phyloP scores from a whole-genome alignment of 1,140 invertebrate species.

The Heliconius congener region DNA sequence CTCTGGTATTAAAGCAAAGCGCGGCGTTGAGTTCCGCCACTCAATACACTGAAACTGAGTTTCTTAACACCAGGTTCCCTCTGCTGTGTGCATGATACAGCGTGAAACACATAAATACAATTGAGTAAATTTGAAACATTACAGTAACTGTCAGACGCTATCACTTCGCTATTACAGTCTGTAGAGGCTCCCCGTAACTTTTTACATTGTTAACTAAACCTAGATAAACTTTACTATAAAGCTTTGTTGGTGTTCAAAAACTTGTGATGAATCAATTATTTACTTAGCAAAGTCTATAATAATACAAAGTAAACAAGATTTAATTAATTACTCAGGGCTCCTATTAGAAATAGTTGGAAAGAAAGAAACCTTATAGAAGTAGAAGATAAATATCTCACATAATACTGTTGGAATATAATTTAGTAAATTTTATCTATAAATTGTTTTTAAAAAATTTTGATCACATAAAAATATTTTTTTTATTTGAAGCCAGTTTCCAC shows the following conservation, averaged over 20 bases:
- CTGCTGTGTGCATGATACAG: no score
- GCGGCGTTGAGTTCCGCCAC: no score
- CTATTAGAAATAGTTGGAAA: background rate
- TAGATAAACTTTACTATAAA: slow-evolving; percentile 12
- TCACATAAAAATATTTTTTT: no score
- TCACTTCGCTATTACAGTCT: background rate
- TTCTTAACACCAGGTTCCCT: no score
- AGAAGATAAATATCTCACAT: background rate
- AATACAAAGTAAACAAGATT: background rate
- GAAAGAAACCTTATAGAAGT: background rate
- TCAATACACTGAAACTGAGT: no score
- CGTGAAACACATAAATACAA: background rate
- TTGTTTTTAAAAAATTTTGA: no score
- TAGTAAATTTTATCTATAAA: background rate
- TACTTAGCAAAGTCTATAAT: slow-evolving; percentile 8
- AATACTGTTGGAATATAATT: background rate
- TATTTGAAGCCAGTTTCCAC: no score
- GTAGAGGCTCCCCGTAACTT: background rate
- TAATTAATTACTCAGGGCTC: background rate
- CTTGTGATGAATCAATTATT: background rate
- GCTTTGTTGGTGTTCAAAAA: slow-evolving; percentile 4
- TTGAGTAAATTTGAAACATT: background rate
- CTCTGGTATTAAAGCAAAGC: no score
- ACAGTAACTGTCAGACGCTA: background rate
- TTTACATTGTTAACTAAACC: slow-evolving; percentile 3